phyloP scores from a whole-genome alignment of 2,888 invertebrate genomes.

The Lacanobia oleracea region DNA sequence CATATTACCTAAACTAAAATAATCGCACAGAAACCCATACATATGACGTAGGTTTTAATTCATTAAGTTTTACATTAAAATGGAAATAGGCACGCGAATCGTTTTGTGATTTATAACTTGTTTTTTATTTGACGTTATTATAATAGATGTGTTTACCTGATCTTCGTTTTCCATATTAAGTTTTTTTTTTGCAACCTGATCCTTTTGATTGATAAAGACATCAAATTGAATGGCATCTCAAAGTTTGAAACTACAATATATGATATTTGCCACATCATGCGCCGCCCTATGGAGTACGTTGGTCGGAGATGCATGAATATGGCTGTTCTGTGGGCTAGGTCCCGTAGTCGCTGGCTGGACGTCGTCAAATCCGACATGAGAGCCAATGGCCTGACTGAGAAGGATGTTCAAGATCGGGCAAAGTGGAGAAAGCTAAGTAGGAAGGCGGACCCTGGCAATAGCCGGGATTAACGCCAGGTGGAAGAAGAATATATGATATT shows the following conservation, averaged over 20 bases:
- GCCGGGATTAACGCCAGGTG: too few species aligned
- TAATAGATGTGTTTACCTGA: conserved; percentile 36
- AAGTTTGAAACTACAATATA: not conserved
- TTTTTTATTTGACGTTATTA: conserved; percentile 37
- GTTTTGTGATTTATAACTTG: conserved; percentile 47
- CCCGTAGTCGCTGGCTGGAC: too few species aligned
- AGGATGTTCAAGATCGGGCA: too few species aligned
- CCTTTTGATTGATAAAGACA: conserved; percentile 19
- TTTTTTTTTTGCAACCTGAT: conserved; percentile 23
- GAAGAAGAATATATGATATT: too few species aligned
- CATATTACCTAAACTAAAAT: not conserved
- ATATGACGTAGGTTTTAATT: conserved; percentile 22
- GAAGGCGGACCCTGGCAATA: too few species aligned
- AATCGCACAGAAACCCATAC: not conserved
- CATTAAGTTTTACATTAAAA: conserved; percentile 27
- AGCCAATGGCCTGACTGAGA: too few species aligned
- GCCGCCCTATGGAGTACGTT: too few species aligned
- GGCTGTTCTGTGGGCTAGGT: too few species aligned
- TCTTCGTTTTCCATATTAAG: not conserved
- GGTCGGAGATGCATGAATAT: too few species aligned
- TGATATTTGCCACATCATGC: too few species aligned
- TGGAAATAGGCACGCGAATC: conserved; percentile 18
- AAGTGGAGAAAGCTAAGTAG: too few species aligned
- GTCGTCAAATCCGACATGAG: too few species aligned
- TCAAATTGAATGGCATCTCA: conserved; percentile 1